Conservation (phyloP, 2,113 vertebrate genomes). For the Nycticorax nycticorax region DNA sequence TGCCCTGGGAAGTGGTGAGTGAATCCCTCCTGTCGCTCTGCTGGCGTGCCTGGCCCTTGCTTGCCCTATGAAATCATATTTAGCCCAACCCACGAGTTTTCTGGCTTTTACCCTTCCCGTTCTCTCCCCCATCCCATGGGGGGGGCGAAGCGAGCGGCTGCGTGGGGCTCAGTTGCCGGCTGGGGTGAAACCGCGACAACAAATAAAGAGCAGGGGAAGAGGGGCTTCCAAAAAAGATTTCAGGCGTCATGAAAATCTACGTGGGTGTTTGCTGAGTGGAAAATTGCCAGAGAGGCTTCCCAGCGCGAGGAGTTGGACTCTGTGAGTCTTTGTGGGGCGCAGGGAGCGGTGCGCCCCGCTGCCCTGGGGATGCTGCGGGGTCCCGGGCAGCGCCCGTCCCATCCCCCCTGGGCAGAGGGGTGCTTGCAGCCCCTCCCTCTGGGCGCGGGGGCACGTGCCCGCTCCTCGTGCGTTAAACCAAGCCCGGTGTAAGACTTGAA, state of each 20-base stretch:
- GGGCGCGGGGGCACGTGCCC: rapidly evolving
- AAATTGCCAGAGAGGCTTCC: background rate
- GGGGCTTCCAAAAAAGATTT: background rate
- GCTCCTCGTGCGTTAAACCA: background rate
- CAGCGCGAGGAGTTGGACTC: too few species aligned
- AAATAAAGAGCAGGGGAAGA: background rate
- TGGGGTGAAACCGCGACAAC: background rate
- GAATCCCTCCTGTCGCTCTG: too few species aligned
- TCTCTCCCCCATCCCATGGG: too few species aligned
- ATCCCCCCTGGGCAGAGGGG: background rate
- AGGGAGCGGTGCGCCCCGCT: rapidly evolving
- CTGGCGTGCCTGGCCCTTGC: too few species aligned
- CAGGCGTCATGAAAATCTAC: rapidly evolving
- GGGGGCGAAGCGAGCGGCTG: too few species aligned
- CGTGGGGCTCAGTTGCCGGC: too few species aligned
- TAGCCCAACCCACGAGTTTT: too few species aligned
- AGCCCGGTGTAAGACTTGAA: rapidly evolving
- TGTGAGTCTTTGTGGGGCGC: background rate
- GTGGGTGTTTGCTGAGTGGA: background rate
- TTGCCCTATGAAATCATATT: too few species aligned
- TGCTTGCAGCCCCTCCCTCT: background rate
- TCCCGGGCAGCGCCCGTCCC: rapidly evolving
- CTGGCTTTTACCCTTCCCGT: too few species aligned
- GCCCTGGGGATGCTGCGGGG: background rate
- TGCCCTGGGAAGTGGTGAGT: too few species aligned